A percentile compares a stretch with the other conserved stretches of the same genome.
phyloP scores from a whole-genome alignment of 1,140 invertebrate species.

The Meloidogyne chitwoodi region DNA sequence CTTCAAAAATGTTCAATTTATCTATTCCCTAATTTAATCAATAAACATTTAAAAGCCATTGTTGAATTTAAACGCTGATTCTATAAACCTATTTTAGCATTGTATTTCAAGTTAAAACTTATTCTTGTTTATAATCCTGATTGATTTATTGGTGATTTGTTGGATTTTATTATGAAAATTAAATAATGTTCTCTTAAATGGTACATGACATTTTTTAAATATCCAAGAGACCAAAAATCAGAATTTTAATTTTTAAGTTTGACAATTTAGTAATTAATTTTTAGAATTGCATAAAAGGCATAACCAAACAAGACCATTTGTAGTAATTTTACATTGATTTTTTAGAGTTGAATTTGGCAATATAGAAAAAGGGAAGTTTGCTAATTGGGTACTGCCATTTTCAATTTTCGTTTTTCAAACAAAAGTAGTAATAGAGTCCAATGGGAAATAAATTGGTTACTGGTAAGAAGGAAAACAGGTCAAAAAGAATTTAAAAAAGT shows the following conservation, averaged over 20 bases:
- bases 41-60: background rate
- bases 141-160: too few species aligned
- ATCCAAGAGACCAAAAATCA: too few species aligned
- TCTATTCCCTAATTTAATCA: background rate
- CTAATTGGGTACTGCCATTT: background rate
- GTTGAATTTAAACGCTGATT: background rate
- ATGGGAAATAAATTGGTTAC: background rate
- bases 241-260: too few species aligned
- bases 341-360: background rate
- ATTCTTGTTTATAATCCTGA: too few species aligned
- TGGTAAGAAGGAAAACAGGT: background rate
- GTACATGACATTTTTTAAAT: too few species aligned
- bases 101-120: too few species aligned
- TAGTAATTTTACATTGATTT: background rate
- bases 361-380: background rate
- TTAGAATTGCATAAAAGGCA: background rate
- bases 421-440: background rate
- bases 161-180: too few species aligned
- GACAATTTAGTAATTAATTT: too few species aligned
- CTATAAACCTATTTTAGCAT: background rate
- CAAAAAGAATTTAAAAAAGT: background rate
- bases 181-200: too few species aligned
- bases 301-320: background rate
- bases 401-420: background rate
- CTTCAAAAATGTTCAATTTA: background rate